Conservation (phyloP, 1,140 invertebrate species). For the Steinernema feltiae region DNA sequence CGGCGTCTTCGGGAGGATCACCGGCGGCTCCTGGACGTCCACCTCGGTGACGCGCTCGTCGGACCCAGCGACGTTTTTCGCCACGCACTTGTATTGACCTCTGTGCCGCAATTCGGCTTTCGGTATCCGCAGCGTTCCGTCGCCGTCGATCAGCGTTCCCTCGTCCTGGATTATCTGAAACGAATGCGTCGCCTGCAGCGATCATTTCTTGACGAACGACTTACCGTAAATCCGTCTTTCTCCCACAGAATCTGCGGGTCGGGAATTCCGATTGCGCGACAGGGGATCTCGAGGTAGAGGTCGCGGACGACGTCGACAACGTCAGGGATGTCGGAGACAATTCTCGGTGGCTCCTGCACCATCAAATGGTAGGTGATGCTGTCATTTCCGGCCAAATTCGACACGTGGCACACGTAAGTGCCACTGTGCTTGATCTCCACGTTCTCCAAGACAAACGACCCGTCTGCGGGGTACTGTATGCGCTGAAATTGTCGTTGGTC, state of each 20-base stretch:
- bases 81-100: constrained; percentile 74
- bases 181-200: constrained; percentile 3
- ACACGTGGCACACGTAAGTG: constrained; percentile 39
- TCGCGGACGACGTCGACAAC: constrained; percentile 41
- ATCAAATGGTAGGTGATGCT: constrained; percentile 37
- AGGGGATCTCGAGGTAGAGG: constrained; percentile 53
- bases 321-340: constrained; percentile 40
- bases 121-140: constrained; percentile 36
- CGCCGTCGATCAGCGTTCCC: constrained; percentile 18
- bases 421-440: constrained; percentile 44
- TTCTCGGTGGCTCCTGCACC: constrained; percentile 42
- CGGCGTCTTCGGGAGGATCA: constrained; percentile 31
- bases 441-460: constrained; percentile 36
- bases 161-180: constrained; percentile 17
- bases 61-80: constrained; percentile 72
- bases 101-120: constrained; percentile 60
- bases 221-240: constrained; percentile 48
- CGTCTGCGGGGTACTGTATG: constrained; percentile 28
- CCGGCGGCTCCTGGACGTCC: constrained; percentile 39
- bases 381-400: constrained; percentile 47
- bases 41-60: constrained; percentile 64
- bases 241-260: constrained; percentile 58
- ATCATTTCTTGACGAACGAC: constrained; percentile 5
- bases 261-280: constrained; percentile 61
- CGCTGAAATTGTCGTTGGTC: constrained; percentile 15